A percentile compares a stretch with the other conserved stretches of the same genome.
phyloP scores from a whole-genome alignment of 2,113 vertebrate species.

The Tylochromis polylepis region DNA sequence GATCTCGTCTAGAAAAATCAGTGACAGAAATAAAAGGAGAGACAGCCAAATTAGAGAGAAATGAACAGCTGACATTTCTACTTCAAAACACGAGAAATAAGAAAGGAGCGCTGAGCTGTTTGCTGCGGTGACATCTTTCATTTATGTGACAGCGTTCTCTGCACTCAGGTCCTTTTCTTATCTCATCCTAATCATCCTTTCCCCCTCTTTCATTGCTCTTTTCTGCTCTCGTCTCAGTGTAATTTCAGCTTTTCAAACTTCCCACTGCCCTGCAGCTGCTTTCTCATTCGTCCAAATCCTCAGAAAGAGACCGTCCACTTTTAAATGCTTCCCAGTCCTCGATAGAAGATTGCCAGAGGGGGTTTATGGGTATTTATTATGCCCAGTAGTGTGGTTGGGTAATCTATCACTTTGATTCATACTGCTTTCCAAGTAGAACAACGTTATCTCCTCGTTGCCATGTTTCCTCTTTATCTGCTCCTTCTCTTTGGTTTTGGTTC shows the following conservation, averaged over 20 bases:
- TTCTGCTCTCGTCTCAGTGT: not conserved
- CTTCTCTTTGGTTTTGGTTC: not conserved
- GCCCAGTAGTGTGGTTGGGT: not conserved
- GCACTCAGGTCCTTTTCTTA: not conserved
- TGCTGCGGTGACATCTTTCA: not conserved
- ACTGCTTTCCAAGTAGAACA: not conserved
- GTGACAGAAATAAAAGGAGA: not conserved
- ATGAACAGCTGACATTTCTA: not conserved
- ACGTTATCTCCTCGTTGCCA: not conserved
- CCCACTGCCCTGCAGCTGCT: not conserved
- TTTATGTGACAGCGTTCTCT: not conserved
- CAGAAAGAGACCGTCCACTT: not conserved
- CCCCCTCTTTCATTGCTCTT: not conserved
- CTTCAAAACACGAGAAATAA: not conserved
- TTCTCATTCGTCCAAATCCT: not conserved
- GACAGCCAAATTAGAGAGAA: not conserved
- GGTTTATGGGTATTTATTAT: conserved; percentile 10
- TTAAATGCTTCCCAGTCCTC: not conserved
- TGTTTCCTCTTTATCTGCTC: not conserved
- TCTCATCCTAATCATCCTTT: not conserved
- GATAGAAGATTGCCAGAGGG: not conserved
- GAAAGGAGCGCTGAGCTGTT: not conserved
- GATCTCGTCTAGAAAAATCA: not conserved
- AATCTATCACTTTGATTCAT: not conserved
- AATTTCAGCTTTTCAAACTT: not conserved